Conservation (phyloP, 2,113 vertebrate species). For the Rhea pennata region DNA sequence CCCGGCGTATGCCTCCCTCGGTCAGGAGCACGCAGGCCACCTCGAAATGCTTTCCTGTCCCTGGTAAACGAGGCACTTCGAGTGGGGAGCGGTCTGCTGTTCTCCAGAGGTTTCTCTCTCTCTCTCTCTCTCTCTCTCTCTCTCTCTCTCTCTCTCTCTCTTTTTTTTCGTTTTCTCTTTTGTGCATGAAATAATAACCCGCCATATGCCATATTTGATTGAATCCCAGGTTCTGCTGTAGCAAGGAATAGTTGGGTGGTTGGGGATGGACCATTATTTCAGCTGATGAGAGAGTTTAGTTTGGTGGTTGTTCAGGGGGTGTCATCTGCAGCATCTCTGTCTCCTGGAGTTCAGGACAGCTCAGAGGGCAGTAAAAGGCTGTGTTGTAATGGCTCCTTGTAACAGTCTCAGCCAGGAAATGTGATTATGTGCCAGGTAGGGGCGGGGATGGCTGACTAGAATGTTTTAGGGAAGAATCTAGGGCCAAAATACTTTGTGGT, state of each 20-base stretch:
- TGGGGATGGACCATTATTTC: slow-evolving; percentile 43
- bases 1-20: background rate
- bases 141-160: background rate
- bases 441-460: background rate
- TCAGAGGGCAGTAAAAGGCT: slow-evolving; percentile 17
- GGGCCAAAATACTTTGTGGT: background rate
- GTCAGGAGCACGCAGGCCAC: background rate
- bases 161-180: background rate
- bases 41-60: background rate
- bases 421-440: background rate
- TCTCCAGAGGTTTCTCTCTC: background rate
- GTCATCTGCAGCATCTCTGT: slow-evolving; percentile 28
- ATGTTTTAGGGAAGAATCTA: background rate
- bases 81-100: background rate
- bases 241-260: slow-evolving; percentile 15
- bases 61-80: background rate
- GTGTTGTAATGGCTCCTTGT: background rate
- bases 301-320: slow-evolving; percentile 22
- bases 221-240: slow-evolving; percentile 33
- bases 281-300: background rate
- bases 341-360: slow-evolving; percentile 32
- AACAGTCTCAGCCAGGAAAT: slow-evolving; percentile 11
- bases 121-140: background rate
- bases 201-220: background rate
- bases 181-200: background rate